A percentile compares a stretch with the other conserved stretches of the same genome.
Conservation (phyloP, 2,113 vertebrate genomes). For the Antechinus flavipes region DNA sequence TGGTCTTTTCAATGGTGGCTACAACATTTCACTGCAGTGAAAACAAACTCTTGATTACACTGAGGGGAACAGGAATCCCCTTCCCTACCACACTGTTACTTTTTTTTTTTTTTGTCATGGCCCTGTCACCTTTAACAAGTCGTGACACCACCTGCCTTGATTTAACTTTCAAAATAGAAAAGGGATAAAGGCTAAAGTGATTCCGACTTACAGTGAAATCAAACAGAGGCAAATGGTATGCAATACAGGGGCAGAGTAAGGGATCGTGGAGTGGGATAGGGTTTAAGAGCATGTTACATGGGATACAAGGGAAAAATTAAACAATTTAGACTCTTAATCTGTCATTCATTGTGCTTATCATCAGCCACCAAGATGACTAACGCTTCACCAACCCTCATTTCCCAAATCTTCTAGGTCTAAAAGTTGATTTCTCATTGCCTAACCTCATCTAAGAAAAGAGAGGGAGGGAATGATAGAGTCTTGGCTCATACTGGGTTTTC, state of each 20-base stretch:
- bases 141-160: constrained; percentile 31
- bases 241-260: not conserved
- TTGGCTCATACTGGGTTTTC: not conserved
- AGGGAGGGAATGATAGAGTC: not conserved
- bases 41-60: constrained; percentile 15
- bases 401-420: not conserved
- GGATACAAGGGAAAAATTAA: not conserved
- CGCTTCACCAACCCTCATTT: not conserved
- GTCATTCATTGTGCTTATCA: rapidly evolving
- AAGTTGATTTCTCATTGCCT: rapidly evolving
- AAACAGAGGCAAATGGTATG: not conserved
- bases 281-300: not conserved
- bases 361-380: not conserved
- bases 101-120: not conserved
- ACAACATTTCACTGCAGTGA: not conserved
- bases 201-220: constrained; percentile 28
- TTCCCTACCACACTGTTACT: not conserved
- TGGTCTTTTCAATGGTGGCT: not conserved
- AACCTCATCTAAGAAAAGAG: not conserved
- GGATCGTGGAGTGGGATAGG: not conserved
- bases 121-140: constrained; percentile 25
- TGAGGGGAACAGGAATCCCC: constrained; percentile 61
- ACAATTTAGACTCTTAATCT: rapidly evolving
- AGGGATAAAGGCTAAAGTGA: constrained; percentile 49
- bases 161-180: constrained; percentile 45